Evolutionary conservation across 1,140 invertebrate genomes (phyloP), one percentile per base, ranked within the genome.

Genomic region (Batillaria attramentaria): DNA sequence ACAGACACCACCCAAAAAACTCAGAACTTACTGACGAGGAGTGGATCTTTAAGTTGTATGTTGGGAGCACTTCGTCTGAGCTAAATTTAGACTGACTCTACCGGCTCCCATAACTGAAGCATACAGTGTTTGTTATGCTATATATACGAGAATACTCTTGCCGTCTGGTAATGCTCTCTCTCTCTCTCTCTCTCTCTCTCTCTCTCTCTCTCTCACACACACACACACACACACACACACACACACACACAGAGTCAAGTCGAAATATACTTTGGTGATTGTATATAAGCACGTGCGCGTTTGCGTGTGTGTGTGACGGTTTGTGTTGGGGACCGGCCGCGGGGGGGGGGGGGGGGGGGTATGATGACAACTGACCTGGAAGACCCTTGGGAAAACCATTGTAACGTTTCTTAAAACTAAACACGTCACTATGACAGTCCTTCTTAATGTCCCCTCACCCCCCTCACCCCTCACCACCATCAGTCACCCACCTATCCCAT

Each of bases 211-310:
- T 10, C 66, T 8, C 66, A 39, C 66, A n/a, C 66, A 39, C 66
- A 69, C 66, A 69, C 66, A 39, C 66, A 69, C 66, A 69, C 66
- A 39, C 66, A 69, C 66, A 69, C 37, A n/a, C 66, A 41, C 66
- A 69, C 31, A 41, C 37, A 42, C 69, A 24, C 2, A 16, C 69
- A 35, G 10, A 2, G 39, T 5, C 28, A 72, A 41, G 43, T n/a
- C 1, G 41, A 20, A 39, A 72, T 3, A 20, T n/a, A 72, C 13
- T 0, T 72, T 16, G 16, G 41, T 10, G 18, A 42, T 18, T 42
- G n/a, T 72, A 18, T n/a, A 5, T 18, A 72, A 42, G 57, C n/a
- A 62, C 33, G n/a, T 1, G 57, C 57, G 1, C n/a, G n/a, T 54
- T 54, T n/a, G 57, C 57, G n/a, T 28, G 2, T 8, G 8, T 62